Base-by-base conservation (phyloP, 2,113 vertebrate genomes). In the Sula dactylatra region DNA sequence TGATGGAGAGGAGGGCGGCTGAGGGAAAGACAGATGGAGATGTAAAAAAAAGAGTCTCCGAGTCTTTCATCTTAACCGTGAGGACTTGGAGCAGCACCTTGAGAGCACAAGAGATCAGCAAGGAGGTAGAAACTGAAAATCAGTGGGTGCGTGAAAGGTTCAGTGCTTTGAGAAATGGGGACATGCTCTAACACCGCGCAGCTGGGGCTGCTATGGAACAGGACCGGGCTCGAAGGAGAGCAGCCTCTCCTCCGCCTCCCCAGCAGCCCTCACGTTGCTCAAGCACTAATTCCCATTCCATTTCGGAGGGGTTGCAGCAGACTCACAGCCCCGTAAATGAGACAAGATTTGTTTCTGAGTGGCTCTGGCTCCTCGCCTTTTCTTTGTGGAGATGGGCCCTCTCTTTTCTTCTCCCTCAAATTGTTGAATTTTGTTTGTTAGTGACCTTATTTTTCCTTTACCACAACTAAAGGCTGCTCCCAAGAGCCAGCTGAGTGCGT, bases 401-500 rank as follows among this genome's bases (percentile, higher is more conserved):
- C 88, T 86, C 42, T 81, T 69, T 52, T 50, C 45, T 15, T 88
- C 59, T 77, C 49, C n/a, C 45, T 93, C 84, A 92, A 81, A 83
- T 17, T 17, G 19, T 32, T 50, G 54, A 26, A 13, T 29, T 56
- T 84, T 56, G n/a, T 73, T 67, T 82, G 47, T 40, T 49, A 78
- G 91, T 93, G 44, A 85, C 66, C 27, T 89, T 61, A 45, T 65
- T 95, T 78, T 89, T 34, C 49, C 62, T 49, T 96, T 44, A 80
- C 94, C 90, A 69, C 93, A 93, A 61, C 70, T 21, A 84, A 84
- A 82, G 22, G 45, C 93, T 70, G 25, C 22, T 97, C 94, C 95
- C 88, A 89, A 47, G 94, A 92, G 97, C 83, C 80, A 29, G 40
- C 36, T 92, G 84, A 97, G 96, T 96, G 91, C 96, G 85, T 93